A percentile compares a stretch with the other conserved stretches of the same genome.
Conservation (phyloP, 2,888 invertebrate genomes). For the Latheticus oryzae region DNA sequence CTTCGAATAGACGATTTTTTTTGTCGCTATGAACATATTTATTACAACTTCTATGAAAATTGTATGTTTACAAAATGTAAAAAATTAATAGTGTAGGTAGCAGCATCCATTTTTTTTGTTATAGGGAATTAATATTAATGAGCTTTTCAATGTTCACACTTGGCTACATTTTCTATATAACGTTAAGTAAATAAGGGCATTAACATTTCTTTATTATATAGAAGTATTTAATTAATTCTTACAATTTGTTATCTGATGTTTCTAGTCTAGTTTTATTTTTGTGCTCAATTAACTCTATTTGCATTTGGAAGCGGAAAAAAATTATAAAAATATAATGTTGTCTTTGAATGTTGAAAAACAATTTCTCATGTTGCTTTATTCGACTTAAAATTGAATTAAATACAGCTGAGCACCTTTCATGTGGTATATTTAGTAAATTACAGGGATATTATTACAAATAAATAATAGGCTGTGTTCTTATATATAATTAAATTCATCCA, state of each 20-base stretch:
- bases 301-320: constrained; percentile 10
- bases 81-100: constrained; percentile 17
- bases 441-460: constrained; percentile 61
- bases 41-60: too few relatives aligned
- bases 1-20: constrained; percentile 21
- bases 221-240: constrained; percentile 48
- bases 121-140: constrained; percentile 33
- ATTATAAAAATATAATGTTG: not conserved
- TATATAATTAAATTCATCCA: constrained; percentile 59
- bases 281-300: constrained; percentile 42
- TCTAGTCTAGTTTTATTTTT: constrained; percentile 34
- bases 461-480: constrained; percentile 53
- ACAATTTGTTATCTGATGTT: constrained; percentile 44
- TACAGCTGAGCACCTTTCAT: constrained; percentile 47
- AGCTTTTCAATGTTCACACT: constrained; percentile 41
- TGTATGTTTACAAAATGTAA: too few relatives aligned
- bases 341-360: constrained; percentile 20
- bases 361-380: constrained; percentile 33
- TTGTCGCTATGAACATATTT: too few relatives aligned
- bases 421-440: constrained; percentile 56
- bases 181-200: constrained; percentile 42
- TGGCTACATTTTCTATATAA: constrained; percentile 42
- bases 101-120: too few relatives aligned
- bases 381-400: constrained; percentile 53
- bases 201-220: constrained; percentile 45